phyloP scores from a whole-genome alignment of 1,140 invertebrate species.

The Myzus persicae region DNA sequence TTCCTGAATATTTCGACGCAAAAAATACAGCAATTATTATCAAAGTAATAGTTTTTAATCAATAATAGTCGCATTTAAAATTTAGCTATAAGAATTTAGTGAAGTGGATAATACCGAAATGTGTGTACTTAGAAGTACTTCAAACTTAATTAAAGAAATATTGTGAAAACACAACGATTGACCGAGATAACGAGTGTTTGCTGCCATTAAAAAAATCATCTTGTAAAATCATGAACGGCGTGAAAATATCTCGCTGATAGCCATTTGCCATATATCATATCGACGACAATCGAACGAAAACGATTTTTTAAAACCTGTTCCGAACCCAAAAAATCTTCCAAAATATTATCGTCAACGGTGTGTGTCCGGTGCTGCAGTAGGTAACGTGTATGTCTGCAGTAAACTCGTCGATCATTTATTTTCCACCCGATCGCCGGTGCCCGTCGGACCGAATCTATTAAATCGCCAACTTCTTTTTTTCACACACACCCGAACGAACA shows the following conservation, averaged over 20 bases:
- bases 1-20: background rate
- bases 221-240: background rate
- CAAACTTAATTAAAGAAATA: background rate
- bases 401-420: background rate
- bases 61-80: background rate
- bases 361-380: background rate
- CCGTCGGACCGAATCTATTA: conserved; percentile 4
- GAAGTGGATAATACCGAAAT: background rate
- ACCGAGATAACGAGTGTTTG: background rate
- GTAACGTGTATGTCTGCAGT: background rate
- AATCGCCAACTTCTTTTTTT: background rate
- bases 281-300: background rate
- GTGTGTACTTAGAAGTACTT: background rate
- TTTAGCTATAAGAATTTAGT: background rate
- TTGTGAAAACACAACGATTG: background rate
- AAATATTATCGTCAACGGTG: background rate
- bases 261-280: background rate
- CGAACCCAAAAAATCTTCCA: background rate
- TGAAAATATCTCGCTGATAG: background rate
- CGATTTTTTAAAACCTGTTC: background rate
- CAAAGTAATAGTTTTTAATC: background rate
- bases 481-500: background rate
- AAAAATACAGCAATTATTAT: background rate
- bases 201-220: background rate
- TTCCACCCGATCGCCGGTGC: background rate